Evolutionary conservation across 2,113 vertebrate genomes (phyloP), one percentile per base, ranked within the genome.

Genomic region (Probosciger aterrimus): DNA sequence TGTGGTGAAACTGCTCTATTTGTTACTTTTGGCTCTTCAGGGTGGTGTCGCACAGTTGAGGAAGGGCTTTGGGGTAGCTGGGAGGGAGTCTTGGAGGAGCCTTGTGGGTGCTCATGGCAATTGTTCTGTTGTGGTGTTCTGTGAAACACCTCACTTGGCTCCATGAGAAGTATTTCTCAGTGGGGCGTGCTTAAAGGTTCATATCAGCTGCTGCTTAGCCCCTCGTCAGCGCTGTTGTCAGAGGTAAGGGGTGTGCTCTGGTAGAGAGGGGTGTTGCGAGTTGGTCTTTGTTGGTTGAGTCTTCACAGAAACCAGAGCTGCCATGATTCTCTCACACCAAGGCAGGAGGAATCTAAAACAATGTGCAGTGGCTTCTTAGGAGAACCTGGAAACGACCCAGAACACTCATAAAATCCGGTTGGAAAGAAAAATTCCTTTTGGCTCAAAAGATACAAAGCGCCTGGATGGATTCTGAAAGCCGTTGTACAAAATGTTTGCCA

Each of bases 361-460:
- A 35, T 8, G 9, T 52, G 37, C 47, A 39, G n/a, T 33, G 65
- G 33, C 15, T 81, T 88, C 55, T 59, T 88, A 53, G 65, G 70
- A 92, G 41, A 82, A 79, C 49, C 68, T 84, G 83, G 57, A 79
- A 88, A 39, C 19, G 1, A 33, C 49, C 43, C 18, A 10, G 35
- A 63, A 60, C 39, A 68, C 37, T 77, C 63, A 33, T 50, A 77
- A 77, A 86, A 81, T 75, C 33, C 46, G 39, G 15, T 25, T 93
- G 88, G 91, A 94, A 94, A 67, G 91, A 79, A 94, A 87, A 77
- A 46, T 65, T 70, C 62, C 4, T 68, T 80, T 43, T 69, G 65
- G 44, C 50, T 92, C 46, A 65, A 47, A 78, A 92, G 62, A 74
- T 68, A 24, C 0, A 4, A 82, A 85, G 49, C 37, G 18, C 71